Percentiles rank a stretch among this genome's conserved stretches.
Conservation (phyloP, 2,888 invertebrate species). For the Leucoma salicis region DNA sequence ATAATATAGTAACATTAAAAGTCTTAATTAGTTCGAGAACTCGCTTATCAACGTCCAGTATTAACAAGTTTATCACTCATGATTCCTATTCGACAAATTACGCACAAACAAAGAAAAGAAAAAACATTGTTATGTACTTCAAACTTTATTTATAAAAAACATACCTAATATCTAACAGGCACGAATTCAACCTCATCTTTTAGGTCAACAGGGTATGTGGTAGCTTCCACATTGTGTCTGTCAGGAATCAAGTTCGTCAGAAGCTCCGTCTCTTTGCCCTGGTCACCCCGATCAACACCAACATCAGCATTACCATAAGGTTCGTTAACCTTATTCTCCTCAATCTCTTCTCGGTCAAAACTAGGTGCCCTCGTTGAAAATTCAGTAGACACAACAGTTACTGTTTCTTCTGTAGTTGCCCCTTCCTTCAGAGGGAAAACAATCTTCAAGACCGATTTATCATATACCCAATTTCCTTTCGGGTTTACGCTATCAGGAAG, state of each 20-base stretch:
- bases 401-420: slow-evolving; percentile 10
- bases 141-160: background rate
- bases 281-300: slow-evolving; percentile 38
- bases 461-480: slow-evolving; percentile 58
- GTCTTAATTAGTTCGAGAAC: background rate
- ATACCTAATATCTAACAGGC: slow-evolving; percentile 43
- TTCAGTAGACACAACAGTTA: slow-evolving; percentile 24
- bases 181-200: slow-evolving; percentile 66
- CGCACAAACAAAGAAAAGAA: background rate
- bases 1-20: too few relatives aligned
- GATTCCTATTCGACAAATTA: background rate
- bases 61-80: background rate
- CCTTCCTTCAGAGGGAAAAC: slow-evolving; percentile 49
- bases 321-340: slow-evolving; percentile 29
- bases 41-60: background rate
- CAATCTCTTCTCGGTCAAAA: slow-evolving; percentile 51
- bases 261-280: slow-evolving; percentile 32
- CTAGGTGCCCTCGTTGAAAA: slow-evolving; percentile 10
- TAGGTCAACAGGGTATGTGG: slow-evolving; percentile 65
- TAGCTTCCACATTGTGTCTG: slow-evolving; percentile 47
- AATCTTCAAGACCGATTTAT: slow-evolving; percentile 47
- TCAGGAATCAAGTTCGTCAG: slow-evolving; percentile 48
- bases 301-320: slow-evolving; percentile 44
- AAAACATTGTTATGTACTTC: background rate
- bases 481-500: slow-evolving; percentile 50